Percentiles rank a stretch among this genome's conserved stretches.
phyloP scores from a whole-genome alignment of 1,140 invertebrate species.

The Ladona fulva region DNA sequence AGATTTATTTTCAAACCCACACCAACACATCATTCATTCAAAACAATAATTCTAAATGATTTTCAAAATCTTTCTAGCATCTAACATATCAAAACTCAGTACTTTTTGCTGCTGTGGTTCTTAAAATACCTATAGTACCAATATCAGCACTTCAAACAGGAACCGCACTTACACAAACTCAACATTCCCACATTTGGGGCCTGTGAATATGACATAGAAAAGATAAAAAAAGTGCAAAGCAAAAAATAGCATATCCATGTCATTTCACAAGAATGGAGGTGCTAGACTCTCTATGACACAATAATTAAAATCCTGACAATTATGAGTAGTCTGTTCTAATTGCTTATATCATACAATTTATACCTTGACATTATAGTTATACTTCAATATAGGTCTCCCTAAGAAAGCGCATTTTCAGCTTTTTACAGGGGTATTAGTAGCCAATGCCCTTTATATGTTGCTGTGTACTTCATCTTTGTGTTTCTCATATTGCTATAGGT shows the following conservation, averaged over 20 bases:
- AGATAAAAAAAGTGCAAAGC: conserved; percentile 14
- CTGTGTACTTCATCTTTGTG: conserved; percentile 19
- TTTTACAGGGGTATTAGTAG: conserved; percentile 21
- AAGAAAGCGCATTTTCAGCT: conserved; percentile 19
- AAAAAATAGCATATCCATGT: conserved; percentile 12
- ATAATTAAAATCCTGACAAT: conserved; percentile 17
- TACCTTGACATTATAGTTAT: background rate
- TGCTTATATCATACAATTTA: conserved; percentile 20
- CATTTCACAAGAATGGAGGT: conserved; percentile 15
- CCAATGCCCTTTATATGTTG: conserved; percentile 22
- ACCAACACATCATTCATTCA: conserved; percentile 19
- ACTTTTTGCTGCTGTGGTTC: conserved; percentile 12
- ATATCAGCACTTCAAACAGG: conserved; percentile 14
- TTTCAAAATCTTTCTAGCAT: conserved; percentile 15
- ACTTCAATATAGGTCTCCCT: conserved; percentile 18
- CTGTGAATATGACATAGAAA: conserved; percentile 15
- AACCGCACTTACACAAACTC: conserved; percentile 15
- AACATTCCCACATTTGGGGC: conserved; percentile 15
- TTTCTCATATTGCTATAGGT: conserved; percentile 16
- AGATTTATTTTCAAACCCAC: conserved; percentile 19
- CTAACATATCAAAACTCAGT: conserved; percentile 21
- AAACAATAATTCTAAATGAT: conserved; percentile 16
- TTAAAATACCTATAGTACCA: conserved; percentile 13
- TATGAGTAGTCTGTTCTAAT: conserved; percentile 19
- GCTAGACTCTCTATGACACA: conserved; percentile 15